Base-by-base conservation (phyloP, 2,797 vertebrate genomes). In the Eurystomus glaucurus region DNA sequence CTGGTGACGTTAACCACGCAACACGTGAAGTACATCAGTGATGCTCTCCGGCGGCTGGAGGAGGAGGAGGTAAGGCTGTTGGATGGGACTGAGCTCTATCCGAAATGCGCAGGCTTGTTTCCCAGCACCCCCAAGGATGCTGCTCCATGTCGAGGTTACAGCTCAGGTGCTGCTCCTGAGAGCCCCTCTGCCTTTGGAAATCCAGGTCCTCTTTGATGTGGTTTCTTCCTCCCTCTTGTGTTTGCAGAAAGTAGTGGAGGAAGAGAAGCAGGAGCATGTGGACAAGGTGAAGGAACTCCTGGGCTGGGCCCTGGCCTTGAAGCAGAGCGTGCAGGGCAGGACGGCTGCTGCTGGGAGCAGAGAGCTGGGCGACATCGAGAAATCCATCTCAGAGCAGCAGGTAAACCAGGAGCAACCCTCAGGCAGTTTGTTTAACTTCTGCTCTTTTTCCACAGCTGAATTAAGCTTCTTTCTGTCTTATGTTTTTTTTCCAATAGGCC, bases 1-100 rank as follows among this genome's bases (percentile, higher is more conserved):
- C 92, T 99, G 97, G 99, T 99, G 41, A 99, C 99, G 0, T 95
- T 99, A 94, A 99, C 99, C 15, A 99, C 99, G 0, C 99, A 99
- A 95, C 99, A 99, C 10, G 99, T 99, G 22, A 99, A 99, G 93
- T 99, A 99, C 94, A 99, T 99, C 98, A 99, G 99, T 4, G 99
- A 99, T 39, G 99, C 99, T 0, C 98, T 99, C 46, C 98, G 99
- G 62, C 95, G 99, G 43, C 98, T 99, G 48, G 99, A 99, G 95
- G 99, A 99, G 72, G 99, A 99, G 92, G 99, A 99, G 99, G 99
- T 99, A n/a, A 98, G 98, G 51, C 14, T 3, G 3, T 9, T 50
- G 41, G 3, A 0, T 0, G 2, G 65, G 2, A 2, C 66, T 29
- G 14, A 43, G 0, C 77, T 21, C 62, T 7, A 0, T 11, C 17